Evolutionary conservation across 2,113 vertebrate genomes (phyloP).

Genomic region (Macroglossus sobrinus): DNA sequence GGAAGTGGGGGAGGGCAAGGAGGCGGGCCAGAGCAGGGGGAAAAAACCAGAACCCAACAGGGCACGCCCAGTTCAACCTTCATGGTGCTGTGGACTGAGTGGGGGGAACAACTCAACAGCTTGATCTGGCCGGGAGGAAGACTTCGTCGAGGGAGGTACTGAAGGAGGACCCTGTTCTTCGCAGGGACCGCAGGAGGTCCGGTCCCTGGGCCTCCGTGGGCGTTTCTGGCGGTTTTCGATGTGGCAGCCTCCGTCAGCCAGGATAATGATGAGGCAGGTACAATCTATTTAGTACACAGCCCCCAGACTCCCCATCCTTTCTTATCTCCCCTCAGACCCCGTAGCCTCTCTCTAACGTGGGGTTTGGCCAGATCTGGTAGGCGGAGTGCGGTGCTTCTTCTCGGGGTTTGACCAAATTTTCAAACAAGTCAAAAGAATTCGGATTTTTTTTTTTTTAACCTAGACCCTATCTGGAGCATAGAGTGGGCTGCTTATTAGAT

Average conservation of each 20-base stretch:
- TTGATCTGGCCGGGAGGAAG: neutral
- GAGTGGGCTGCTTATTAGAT: neutral
- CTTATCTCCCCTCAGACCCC: neutral
- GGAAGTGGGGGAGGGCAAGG: constrained; percentile 45
- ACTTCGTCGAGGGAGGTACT: neutral
- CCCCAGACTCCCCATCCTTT: neutral
- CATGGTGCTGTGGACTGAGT: neutral
- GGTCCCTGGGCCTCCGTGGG: neutral
- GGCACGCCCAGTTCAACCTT: constrained; percentile 52
- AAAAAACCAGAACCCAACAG: constrained; percentile 54
- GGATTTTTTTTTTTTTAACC: neutral
- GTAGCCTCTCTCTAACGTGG: neutral
- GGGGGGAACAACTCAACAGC: neutral
- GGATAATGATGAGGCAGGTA: constrained; percentile 73
- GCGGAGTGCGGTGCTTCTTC: neutral
- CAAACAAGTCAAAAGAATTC: neutral
- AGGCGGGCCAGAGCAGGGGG: constrained; percentile 38
- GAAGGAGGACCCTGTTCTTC: constrained; percentile 28
- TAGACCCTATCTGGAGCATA: neutral
- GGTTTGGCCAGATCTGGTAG: neutral
- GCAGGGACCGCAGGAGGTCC: constrained; percentile 23
- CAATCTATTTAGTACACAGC: constrained; percentile 53
- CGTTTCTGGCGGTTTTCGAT: neutral
- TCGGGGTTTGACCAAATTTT: neutral
- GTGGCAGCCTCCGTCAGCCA: constrained; percentile 15